These are phyloP conservation scores for Lathamus discolor DNA, from an alignment of 2,113 vertebrate species.

Conservation along the genomic window DNA sequence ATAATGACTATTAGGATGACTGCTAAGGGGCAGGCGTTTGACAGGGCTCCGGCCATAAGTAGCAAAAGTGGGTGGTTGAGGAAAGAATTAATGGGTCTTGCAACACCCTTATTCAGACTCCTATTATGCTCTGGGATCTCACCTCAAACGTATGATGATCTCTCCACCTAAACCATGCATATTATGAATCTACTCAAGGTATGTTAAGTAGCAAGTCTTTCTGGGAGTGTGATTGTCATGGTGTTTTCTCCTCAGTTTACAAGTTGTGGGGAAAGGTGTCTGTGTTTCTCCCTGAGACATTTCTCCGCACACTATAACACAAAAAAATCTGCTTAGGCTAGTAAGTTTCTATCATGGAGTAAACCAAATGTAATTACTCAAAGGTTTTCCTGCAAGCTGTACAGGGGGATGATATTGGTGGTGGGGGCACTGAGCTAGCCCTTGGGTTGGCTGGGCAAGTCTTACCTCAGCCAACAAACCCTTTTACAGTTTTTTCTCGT, in stretches of 20 bases:
- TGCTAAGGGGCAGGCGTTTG: rapidly evolving
- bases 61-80: background rate
- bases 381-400: background rate
- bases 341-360: background rate
- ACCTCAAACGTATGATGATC: background rate
- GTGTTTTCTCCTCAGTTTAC: background rate
- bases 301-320: background rate
- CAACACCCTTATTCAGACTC: rapidly evolving
- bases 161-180: background rate
- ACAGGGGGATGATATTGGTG: too few relatives aligned
- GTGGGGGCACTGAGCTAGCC: background rate
- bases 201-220: background rate
- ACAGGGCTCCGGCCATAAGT: background rate
- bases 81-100: background rate
- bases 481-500: background rate
- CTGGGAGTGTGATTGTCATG: background rate
- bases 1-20: background rate
- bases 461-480: background rate
- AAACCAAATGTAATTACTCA: background rate
- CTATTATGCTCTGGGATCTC: background rate
- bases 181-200: background rate
- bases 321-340: background rate
- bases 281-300: background rate
- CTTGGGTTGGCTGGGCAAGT: rapidly evolving
- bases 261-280: background rate